phyloP scores from a whole-genome alignment of 2,888 invertebrate genomes.

The Lasioglossum calceatum region DNA sequence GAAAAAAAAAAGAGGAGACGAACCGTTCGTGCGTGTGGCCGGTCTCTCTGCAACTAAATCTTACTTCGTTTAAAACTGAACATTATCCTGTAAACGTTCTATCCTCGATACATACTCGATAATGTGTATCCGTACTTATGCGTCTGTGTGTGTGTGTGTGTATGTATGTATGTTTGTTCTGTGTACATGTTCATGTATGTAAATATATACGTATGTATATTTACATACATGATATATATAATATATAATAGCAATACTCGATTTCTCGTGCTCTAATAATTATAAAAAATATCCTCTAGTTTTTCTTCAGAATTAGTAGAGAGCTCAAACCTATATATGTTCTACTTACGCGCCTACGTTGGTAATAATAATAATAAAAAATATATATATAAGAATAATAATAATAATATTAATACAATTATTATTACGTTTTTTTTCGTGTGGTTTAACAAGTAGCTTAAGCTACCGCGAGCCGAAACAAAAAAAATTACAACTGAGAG shows the following conservation, averaged over 20 bases:
- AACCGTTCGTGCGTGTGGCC: constrained; percentile 68
- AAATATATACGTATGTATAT: neutral
- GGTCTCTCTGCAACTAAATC: constrained; percentile 74
- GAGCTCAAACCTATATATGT: constrained; percentile 80
- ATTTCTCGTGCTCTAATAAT: constrained; percentile 76
- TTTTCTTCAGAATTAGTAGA: constrained; percentile 78
- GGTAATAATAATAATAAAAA: constrained; percentile 64
- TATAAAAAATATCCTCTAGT: constrained; percentile 80
- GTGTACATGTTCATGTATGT: neutral
- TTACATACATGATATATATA: neutral
- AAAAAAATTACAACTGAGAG: constrained; percentile 51
- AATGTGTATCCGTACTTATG: constrained; percentile 46
- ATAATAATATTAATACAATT: constrained; percentile 54
- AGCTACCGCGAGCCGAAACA: constrained; percentile 72
- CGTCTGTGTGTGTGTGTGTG: no score
- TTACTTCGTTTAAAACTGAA: constrained; percentile 69
- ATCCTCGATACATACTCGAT: constrained; percentile 74
- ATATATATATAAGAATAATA: constrained; percentile 52
- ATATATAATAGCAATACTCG: constrained; percentile 81
- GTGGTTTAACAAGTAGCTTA: constrained; percentile 59
- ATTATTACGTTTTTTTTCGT: constrained; percentile 56
- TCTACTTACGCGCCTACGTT: constrained; percentile 73
- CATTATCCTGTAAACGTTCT: constrained; percentile 73
- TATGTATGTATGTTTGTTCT: neutral
- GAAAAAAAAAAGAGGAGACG: constrained; percentile 30